Base-by-base conservation (phyloP, 1,140 invertebrate genomes). In the Psilanteris sp. region DNA sequence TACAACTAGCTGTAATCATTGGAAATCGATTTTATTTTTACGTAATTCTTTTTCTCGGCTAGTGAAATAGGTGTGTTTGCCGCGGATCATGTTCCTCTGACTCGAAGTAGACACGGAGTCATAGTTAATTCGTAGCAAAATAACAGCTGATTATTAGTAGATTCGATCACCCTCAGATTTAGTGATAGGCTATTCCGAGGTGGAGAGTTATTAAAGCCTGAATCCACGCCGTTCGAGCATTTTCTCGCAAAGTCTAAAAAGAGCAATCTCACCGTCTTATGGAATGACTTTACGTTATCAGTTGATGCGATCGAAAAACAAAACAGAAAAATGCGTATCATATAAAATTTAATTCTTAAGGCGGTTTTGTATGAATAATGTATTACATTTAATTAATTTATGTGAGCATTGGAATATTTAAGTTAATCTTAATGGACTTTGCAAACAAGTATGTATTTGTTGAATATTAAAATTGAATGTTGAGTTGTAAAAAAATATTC, bases 141-240 rank as follows among this genome's bases (percentile, higher is more conserved):
- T 70, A 73, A 59, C 68, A 67, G 66, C 70, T 80, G 76, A 75
- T 80, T 81, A 80, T 80, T 77, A 79, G 73, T 80, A 80, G 76
- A 80, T 79, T 73, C 48, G 70, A 81, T 80, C 73, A 39, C 72
- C 50, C 11, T 67, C 34, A 78, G 73, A 80, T 81, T 52, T 37
- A 11, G 18, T 44, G 71, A 64, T 76, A 78, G 15, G 13, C 29
- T 13, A 20, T 9, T 15, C 14, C 31, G 27, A 48, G 48, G 61
- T 71, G 29, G 55, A 72, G 61, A 76, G 70, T 78, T 80, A 78
- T 75, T 78, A 68, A 43, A 26, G 2, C 39, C 59, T 3, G 31
- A 43, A 27, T 32, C 39, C 15, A 11, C 29, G 32, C n/a, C 20
- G 39, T 9, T 27, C 20, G 27, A 20, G 39, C 34, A 48, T 68